Percentiles rank a stretch among this genome's conserved stretches.
These are phyloP conservation scores for Rhabdophis nuchalis DNA, from an alignment of 2,797 vertebrate genomes.

Conservation along the genomic window DNA sequence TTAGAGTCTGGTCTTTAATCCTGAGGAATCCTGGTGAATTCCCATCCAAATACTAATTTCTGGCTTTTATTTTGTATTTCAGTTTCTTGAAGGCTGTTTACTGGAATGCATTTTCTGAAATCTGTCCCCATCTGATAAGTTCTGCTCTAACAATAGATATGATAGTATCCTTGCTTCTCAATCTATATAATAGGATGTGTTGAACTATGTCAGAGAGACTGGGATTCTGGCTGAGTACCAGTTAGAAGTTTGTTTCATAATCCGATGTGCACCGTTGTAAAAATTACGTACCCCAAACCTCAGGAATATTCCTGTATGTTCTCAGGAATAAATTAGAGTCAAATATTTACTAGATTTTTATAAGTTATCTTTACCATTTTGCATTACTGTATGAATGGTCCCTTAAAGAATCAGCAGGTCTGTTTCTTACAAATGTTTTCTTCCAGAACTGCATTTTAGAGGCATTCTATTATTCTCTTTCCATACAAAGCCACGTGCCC, in stretches of 20 bases:
- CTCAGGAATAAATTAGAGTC: neutral
- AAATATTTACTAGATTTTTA: neutral
- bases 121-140: neutral
- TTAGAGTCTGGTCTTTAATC: neutral
- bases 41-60: neutral
- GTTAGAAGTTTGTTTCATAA: neutral
- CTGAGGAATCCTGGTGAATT: neutral
- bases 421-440: neutral
- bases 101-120: neutral
- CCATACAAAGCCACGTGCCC: neutral
- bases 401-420: neutral
- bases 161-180: neutral
- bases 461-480: neutral
- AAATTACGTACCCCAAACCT: neutral
- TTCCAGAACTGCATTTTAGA: neutral
- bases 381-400: no score
- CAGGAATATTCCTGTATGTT: neutral
- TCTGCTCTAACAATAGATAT: neutral
- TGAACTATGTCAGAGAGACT: slow-evolving; percentile 2
- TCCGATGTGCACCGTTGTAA: neutral
- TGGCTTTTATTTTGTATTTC: neutral
- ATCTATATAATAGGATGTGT: neutral
- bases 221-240: neutral
- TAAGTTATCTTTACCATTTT: neutral
- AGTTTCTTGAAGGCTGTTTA: neutral